These are phyloP conservation scores for Rhopilema esculentum DNA, from an alignment of 30 jellyfish, hydroid and myxozoan genomes.

Conservation along the genomic window DNA sequence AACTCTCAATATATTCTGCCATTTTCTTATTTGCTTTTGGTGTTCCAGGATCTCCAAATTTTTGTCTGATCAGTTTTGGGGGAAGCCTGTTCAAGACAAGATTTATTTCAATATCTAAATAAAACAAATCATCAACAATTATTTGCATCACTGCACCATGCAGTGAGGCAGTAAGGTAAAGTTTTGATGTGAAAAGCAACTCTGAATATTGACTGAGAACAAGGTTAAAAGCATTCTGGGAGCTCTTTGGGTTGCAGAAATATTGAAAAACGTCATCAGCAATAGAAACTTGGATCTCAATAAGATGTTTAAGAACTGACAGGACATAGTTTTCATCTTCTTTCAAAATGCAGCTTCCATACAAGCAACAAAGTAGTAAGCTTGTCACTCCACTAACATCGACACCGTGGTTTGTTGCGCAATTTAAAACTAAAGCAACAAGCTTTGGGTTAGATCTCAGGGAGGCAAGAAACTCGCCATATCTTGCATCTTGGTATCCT, in stretches of 20 bases:
- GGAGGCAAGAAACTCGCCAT: slow-evolving; percentile 86
- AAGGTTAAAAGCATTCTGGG: slow-evolving; percentile 69
- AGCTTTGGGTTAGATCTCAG: slow-evolving; percentile 76
- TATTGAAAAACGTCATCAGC: slow-evolving; percentile 72
- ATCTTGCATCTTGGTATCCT: slow-evolving; percentile 82
- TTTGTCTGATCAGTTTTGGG: slow-evolving; percentile 77
- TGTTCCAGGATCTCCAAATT: slow-evolving; percentile 95
- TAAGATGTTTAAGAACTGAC: slow-evolving; percentile 53
- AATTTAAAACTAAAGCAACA: slow-evolving; percentile 72
- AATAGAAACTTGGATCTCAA: slow-evolving; percentile 72
- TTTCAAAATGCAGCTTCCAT: slow-evolving; percentile 87
- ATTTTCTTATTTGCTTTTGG: slow-evolving; percentile 74
- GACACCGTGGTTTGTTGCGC: slow-evolving; percentile 71
- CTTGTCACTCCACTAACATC: slow-evolving; percentile 64
- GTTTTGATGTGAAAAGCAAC: slow-evolving; percentile 84
- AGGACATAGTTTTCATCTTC: slow-evolving; percentile 81
- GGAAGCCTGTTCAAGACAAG: slow-evolving; percentile 78
- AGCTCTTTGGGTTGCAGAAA: slow-evolving; percentile 87
- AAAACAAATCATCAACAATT: slow-evolving; percentile 87
- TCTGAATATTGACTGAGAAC: slow-evolving; percentile 78
- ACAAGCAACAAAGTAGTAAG: slow-evolving; percentile 69
- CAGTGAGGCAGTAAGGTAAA: slow-evolving; percentile 94
- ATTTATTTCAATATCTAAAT: slow-evolving; percentile 77
- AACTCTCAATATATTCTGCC: slow-evolving; percentile 61
- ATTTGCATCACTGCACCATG: slow-evolving; percentile 96